Evolutionary conservation across 2,113 vertebrate species (phyloP).

Genomic region (Brachypodius melanocephalos): DNA sequence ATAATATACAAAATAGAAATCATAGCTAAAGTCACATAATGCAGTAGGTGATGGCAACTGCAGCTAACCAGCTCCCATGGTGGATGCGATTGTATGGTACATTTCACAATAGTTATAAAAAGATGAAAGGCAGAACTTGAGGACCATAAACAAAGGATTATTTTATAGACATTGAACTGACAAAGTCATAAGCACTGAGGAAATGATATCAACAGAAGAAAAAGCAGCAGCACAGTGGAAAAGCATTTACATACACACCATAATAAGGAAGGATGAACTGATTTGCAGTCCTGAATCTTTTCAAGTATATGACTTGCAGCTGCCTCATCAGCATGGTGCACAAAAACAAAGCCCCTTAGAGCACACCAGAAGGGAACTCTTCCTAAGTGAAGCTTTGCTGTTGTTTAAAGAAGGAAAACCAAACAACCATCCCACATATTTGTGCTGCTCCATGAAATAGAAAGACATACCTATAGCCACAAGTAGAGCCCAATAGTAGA

Average conservation of each 20-base stretch:
- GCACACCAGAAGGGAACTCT: not conserved
- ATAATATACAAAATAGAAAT: not conserved
- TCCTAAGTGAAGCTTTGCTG: not conserved
- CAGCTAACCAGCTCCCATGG: not conserved
- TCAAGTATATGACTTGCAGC: not conserved
- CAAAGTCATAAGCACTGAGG: not conserved
- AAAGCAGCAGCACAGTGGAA: not conserved
- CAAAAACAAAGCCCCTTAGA: not conserved
- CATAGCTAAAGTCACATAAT: not conserved
- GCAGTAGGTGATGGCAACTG: not conserved
- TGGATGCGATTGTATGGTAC: not conserved
- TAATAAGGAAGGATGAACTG: not conserved
- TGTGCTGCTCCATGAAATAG: not conserved
- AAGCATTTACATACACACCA: not conserved
- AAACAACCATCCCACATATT: not conserved
- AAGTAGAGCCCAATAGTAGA: not conserved
- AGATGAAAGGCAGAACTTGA: not conserved
- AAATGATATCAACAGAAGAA: not conserved
- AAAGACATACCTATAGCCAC: not conserved
- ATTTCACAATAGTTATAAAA: slow-evolving; percentile 1
- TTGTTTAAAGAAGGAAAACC: not conserved
- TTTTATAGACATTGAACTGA: not conserved
- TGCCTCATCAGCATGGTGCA: not conserved
- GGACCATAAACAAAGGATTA: not conserved
- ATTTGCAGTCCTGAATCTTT: not conserved